A percentile compares a stretch with the other conserved stretches of the same genome.
Evolutionary conservation across 2,888 invertebrate genomes (phyloP).

Genomic region (Polyommatus icarus): DNA sequence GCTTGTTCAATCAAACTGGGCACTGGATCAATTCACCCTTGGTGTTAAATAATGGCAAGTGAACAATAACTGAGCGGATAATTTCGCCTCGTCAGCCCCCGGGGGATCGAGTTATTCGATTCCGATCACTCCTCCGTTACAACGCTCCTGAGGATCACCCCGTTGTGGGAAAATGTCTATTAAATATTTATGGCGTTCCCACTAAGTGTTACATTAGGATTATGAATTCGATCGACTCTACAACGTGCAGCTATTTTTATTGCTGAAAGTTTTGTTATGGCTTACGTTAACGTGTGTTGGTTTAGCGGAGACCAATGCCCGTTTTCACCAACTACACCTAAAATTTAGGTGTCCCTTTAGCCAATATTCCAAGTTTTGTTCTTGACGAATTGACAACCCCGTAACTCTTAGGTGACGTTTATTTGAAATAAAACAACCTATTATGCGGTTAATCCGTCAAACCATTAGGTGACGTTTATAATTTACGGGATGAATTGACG

Average conservation of each 20-base stretch:
- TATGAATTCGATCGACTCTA: constrained; percentile 16
- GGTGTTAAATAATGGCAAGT: constrained; percentile 49
- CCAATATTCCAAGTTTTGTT: no score
- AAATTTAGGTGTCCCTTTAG: no score
- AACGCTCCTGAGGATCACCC: constrained; percentile 71
- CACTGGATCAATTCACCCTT: not conserved
- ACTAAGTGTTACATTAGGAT: constrained; percentile 8
- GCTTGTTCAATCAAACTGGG: not conserved
- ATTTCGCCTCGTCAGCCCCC: constrained; percentile 66
- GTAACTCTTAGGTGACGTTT: no score
- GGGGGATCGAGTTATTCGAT: constrained; percentile 63
- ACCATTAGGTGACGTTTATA: no score
- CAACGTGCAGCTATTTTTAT: not conserved
- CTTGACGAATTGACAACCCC: no score
- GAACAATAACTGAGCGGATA: constrained; percentile 60
- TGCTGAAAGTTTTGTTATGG: not conserved
- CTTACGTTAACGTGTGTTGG: no score
- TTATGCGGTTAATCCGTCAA: no score
- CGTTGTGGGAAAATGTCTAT: constrained; percentile 78
- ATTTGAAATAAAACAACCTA: no score
- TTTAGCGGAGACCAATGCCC: no score
- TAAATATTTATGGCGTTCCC: constrained; percentile 70
- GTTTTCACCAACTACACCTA: no score
- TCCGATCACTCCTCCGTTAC: constrained; percentile 69
- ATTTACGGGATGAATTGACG: no score